These are phyloP conservation scores for Zaprionus gabonicus DNA, from an alignment of 1,140 invertebrate species.

Conservation along the genomic window DNA sequence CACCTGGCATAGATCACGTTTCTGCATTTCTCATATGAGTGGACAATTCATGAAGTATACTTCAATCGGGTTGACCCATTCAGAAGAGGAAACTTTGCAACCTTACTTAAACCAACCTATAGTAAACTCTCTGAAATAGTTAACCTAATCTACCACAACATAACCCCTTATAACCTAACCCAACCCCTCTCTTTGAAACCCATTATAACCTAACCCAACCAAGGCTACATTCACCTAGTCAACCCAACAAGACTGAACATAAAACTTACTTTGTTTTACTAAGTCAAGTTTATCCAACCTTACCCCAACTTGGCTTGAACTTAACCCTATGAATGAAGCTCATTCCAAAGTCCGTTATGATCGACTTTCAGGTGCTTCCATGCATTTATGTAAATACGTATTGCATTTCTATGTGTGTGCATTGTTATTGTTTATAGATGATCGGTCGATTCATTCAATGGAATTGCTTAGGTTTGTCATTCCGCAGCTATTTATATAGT, in stretches of 20 bases:
- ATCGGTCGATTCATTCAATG: conserved; percentile 63
- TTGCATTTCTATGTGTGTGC: neutral
- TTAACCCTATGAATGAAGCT: neutral
- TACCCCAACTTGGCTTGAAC: neutral
- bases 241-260: neutral
- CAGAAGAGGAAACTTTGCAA: neutral
- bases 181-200: neutral
- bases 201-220: neutral
- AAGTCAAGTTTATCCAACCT: neutral
- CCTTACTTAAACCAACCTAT: neutral
- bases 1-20: conserved; percentile 80
- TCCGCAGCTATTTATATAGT: conserved; percentile 60
- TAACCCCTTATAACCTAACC: neutral
- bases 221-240: neutral
- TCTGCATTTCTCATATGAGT: conserved; percentile 66
- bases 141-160: neutral
- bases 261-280: neutral
- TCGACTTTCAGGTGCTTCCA: neutral
- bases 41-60: neutral
- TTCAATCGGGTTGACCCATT: neutral
- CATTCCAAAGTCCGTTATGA: conserved; percentile 8
- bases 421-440: conserved; percentile 42
- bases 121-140: too few species aligned
- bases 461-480: conserved; percentile 55
- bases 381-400: conserved; percentile 28